Base-by-base conservation (phyloP, 2,113 vertebrate genomes). In the Paramormyrops kingsleyae region DNA sequence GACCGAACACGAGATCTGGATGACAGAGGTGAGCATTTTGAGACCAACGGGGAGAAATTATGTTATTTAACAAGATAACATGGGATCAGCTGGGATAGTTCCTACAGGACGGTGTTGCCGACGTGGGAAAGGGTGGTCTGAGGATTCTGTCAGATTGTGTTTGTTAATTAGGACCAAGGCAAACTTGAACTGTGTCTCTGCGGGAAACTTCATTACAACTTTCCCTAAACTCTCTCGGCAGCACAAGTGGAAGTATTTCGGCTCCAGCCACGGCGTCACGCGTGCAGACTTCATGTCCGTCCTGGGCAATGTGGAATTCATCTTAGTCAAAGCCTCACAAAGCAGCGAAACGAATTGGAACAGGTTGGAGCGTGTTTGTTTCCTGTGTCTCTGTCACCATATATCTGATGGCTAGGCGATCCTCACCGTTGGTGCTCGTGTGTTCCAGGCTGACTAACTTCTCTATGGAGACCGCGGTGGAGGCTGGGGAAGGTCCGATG, bases 171-270 rank as follows among this genome's bases (percentile, higher is more conserved):
- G 74, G 35, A 80, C 4, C 35, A 42, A 35, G 35, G 17, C 35
- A 42, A 80, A n/a, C n/a, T 84, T 35, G 39, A 46, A 84, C 8
- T 10, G 19, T 21, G 3, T 84, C 42, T 5, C 42, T 53, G 27
- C 5, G 24, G 49, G 7, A 87, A 53, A 3, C n/a, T 31, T 47
- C n/a, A 84, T 27, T 42, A 42, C 74, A 19, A 77, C 27, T 39
- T 39, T 15, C 1, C 31, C 31, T n/a, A n/a, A 46, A 44, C 4
- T 84, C 1, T 46, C 87, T 46, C 88, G n/a, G 52, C 94, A 99
- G 98, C 94, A 96, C 93, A 94, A 94, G 53, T 99, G 98, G 98
- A 98, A 96, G 83, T 98, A 99, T 89, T 99, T 97, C 91, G 98
- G 99, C 46, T 98, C 96, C 39, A 97, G 97, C 5, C 90, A 95